Evolutionary conservation across 2,113 vertebrate genomes (phyloP).

Genomic region (Gyps fulvus): DNA sequence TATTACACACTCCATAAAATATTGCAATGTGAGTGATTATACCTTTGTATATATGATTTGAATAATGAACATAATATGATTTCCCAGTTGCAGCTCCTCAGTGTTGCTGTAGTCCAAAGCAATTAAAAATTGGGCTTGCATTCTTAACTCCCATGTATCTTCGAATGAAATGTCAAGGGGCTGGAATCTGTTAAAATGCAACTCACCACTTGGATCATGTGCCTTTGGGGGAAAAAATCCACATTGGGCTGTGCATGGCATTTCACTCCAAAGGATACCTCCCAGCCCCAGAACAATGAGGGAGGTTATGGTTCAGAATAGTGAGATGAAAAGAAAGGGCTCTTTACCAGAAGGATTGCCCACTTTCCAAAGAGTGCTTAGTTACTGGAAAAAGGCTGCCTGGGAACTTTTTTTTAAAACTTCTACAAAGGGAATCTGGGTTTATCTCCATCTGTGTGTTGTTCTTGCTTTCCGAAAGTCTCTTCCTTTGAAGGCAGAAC

Average conservation of each 20-base stretch:
- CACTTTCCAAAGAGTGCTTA: background rate
- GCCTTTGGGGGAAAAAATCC: background rate
- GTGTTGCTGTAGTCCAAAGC: background rate
- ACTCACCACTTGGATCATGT: background rate
- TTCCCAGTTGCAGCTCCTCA: background rate
- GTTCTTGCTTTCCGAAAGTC: background rate
- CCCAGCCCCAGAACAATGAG: background rate
- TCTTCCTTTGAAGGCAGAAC: background rate
- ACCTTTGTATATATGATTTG: background rate
- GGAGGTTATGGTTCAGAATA: background rate
- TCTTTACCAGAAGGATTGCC: background rate
- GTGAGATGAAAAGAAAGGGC: background rate
- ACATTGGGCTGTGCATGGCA: background rate
- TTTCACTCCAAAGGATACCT: background rate
- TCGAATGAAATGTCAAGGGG: background rate
- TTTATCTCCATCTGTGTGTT: background rate
- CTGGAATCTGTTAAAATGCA: background rate
- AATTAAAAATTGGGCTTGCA: background rate
- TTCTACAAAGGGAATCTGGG: background rate
- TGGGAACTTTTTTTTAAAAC: background rate
- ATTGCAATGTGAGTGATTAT: background rate
- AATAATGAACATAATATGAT: background rate
- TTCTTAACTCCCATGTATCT: background rate
- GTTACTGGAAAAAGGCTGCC: background rate
- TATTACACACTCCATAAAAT: background rate